These are phyloP conservation scores for Eupithecia exiguata DNA, from an alignment of 2,888 invertebrate genomes.

Conservation along the genomic window DNA sequence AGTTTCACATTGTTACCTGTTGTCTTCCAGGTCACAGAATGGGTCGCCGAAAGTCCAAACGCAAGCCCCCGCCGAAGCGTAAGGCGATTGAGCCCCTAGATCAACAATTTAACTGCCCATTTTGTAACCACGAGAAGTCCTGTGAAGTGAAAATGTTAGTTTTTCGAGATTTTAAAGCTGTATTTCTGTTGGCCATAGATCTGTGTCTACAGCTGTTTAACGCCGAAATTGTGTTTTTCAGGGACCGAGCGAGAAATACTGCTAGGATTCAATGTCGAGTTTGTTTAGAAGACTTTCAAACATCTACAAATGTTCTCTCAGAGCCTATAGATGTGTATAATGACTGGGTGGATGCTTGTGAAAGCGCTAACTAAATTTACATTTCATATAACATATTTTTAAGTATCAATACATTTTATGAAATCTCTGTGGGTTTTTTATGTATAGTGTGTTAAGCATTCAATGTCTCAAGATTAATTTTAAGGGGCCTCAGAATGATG, in stretches of 20 bases:
- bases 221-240: slow-evolving; percentile 66
- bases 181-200: neutral
- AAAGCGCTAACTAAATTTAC: slow-evolving; percentile 88
- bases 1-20: neutral
- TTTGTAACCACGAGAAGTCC: slow-evolving; percentile 99
- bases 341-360: slow-evolving; percentile 99
- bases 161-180: neutral
- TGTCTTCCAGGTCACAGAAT: slow-evolving; percentile 74
- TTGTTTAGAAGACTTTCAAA: slow-evolving; percentile 98
- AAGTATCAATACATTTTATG: slow-evolving; percentile 32
- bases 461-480: no score
- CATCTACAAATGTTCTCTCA: slow-evolving; percentile 96
- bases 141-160: slow-evolving; percentile 98
- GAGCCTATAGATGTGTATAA: slow-evolving; percentile 99
- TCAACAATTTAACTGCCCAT: slow-evolving; percentile 98
- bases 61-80: slow-evolving; percentile 97
- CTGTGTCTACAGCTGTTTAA: slow-evolving; percentile 7
- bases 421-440: slow-evolving; percentile 29
- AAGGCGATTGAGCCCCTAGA: slow-evolving; percentile 97
- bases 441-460: neutral
- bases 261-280: slow-evolving; percentile 97
- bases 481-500: no score
- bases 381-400: slow-evolving; percentile 37
- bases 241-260: slow-evolving; percentile 97
- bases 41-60: slow-evolving; percentile 98